Evolutionary conservation across 2,888 invertebrate genomes (phyloP).

Genomic region (Sussaba pulchella): DNA sequence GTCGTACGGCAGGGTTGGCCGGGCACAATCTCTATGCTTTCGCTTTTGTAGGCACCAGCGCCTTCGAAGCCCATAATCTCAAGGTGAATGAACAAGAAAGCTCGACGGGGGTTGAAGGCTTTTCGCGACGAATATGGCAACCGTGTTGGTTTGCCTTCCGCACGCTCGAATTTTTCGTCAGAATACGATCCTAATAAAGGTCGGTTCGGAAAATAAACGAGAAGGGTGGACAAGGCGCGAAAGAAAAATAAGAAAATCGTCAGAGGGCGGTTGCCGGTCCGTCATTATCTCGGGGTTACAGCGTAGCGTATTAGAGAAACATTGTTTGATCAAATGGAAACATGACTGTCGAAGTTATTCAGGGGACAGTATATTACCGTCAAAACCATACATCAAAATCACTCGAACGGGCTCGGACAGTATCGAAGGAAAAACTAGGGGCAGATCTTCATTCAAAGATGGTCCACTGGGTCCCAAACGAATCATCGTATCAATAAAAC

Average conservation of each 20-base stretch:
- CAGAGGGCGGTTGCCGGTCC: constrained; percentile 52
- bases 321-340: constrained; percentile 33
- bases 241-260: constrained; percentile 51
- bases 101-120: constrained; percentile 15
- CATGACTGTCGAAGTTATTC: constrained; percentile 41
- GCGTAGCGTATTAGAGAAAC: constrained; percentile 41
- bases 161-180: constrained; percentile 39
- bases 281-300: constrained; percentile 63
- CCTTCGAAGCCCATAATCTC: constrained; percentile 36
- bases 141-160: constrained; percentile 41
- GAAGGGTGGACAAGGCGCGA: constrained; percentile 35
- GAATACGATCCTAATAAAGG: constrained; percentile 47
- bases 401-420: constrained; percentile 73
- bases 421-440: constrained; percentile 68
- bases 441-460: constrained; percentile 52
- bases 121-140: constrained; percentile 17
- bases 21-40: constrained; percentile 45
- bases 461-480: constrained; percentile 54
- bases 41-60: constrained; percentile 29
- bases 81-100: constrained; percentile 51
- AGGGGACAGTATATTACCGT: too few species aligned
- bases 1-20: constrained; percentile 18
- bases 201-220: constrained; percentile 53
- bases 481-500: too few species aligned
- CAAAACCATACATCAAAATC: constrained; percentile 79